Percentiles rank a stretch among this genome's conserved stretches.
phyloP scores from a whole-genome alignment of 2,113 vertebrate genomes.

The Osmerus eperlanus region DNA sequence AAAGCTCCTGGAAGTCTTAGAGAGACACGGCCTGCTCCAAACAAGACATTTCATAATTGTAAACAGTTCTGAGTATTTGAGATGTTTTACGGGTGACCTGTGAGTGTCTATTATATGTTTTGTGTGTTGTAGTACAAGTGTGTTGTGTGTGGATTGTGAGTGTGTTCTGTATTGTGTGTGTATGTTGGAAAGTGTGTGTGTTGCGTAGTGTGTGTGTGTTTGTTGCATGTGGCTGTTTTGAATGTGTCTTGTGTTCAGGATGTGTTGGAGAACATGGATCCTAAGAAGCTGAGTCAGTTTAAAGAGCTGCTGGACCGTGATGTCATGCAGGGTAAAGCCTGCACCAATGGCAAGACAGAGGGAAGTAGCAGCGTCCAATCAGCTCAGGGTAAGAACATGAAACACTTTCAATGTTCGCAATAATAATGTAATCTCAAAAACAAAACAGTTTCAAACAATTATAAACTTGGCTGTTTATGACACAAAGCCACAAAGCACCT shows the following conservation, averaged over 20 bases:
- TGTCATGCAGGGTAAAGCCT: conserved; percentile 38
- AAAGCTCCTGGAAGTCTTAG: neutral
- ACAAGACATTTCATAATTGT: neutral
- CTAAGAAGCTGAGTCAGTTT: conserved; percentile 53
- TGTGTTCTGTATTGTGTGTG: too few relatives aligned
- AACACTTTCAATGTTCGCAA: neutral
- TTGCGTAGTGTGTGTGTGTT: too few relatives aligned
- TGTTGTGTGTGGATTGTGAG: too few relatives aligned
- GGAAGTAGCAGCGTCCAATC: conserved; percentile 9
- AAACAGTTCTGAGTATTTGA: too few relatives aligned
- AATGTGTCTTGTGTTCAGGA: conserved; percentile 61
- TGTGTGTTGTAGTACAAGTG: too few relatives aligned
- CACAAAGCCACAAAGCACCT: too few relatives aligned
- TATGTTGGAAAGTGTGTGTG: too few relatives aligned
- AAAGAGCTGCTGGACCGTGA: conserved; percentile 50
- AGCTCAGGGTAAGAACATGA: conserved; percentile 46
- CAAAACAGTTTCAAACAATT: neutral
- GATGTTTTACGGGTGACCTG: too few relatives aligned
- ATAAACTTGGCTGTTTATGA: neutral
- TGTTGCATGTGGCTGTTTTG: neutral
- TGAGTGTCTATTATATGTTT: too few relatives aligned
- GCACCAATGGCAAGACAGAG: conserved; percentile 19
- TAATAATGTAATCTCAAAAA: neutral
- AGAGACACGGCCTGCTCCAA: neutral
- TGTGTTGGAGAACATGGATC: conserved; percentile 68